Conservation (phyloP, 92 coral and sea anemone species). For the Porites divaricata region DNA sequence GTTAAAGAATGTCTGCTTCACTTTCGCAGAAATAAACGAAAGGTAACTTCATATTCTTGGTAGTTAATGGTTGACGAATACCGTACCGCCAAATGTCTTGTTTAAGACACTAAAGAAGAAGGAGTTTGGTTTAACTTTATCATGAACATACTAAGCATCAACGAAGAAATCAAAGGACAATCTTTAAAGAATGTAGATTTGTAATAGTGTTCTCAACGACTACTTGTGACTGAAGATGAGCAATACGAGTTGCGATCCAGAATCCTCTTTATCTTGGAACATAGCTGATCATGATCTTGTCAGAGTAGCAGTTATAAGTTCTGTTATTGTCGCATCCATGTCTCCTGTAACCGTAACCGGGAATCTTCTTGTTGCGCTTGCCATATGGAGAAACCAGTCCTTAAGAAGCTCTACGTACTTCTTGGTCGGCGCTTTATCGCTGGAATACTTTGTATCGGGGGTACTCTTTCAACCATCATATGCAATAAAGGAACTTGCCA, state of each 20-base stretch:
- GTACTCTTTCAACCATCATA: not conserved
- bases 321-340: not conserved
- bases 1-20: too few relatives aligned
- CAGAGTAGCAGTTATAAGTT: not conserved
- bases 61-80: too few relatives aligned
- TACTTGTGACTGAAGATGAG: not conserved
- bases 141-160: too few relatives aligned
- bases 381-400: not conserved
- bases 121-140: too few relatives aligned
- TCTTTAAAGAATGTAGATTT: not conserved
- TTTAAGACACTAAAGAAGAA: too few relatives aligned
- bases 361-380: constrained; percentile 5
- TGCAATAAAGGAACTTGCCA: not conserved
- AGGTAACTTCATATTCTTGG: too few relatives aligned
- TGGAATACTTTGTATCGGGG: not conserved
- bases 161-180: too few relatives aligned
- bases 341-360: not conserved
- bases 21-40: too few relatives aligned
- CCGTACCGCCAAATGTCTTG: too few relatives aligned
- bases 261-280: not conserved
- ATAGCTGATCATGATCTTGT: not conserved
- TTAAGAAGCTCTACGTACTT: not conserved
- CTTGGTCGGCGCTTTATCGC: not conserved
- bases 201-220: not conserved
- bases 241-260: not conserved